Conservation (phyloP, 2,888 invertebrate genomes). For the Polydrusus pterygomalis region DNA sequence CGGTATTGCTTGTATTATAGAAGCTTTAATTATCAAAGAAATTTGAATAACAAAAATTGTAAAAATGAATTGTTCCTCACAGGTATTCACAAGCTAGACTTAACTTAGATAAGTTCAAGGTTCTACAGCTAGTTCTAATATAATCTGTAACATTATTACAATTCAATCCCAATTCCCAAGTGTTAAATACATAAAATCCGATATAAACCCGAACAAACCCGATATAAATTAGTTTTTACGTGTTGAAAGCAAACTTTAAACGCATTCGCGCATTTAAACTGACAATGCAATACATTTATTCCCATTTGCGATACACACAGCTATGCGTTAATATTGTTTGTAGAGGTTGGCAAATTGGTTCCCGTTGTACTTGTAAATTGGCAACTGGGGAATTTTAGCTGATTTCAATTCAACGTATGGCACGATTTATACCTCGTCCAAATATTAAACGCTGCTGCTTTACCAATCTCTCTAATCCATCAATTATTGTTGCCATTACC, state of each 20-base stretch:
- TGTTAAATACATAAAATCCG: conserved; percentile 1
- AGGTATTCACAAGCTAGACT: too few relatives aligned
- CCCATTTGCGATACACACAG: conserved; percentile 49
- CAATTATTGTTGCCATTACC: conserved; percentile 54
- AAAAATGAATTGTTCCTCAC: too few relatives aligned
- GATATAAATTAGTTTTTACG: conserved; percentile 24
- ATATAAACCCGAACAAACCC: too few relatives aligned
- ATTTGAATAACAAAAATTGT: too few relatives aligned
- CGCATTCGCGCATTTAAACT: conserved; percentile 44
- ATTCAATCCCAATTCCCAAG: background rate
- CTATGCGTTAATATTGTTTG: conserved; percentile 54
- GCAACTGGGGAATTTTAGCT: conserved; percentile 50
- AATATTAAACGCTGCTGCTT: conserved; percentile 52
- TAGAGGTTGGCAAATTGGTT: conserved; percentile 54
- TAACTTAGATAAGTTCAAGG: too few relatives aligned
- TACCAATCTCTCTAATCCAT: conserved; percentile 55
- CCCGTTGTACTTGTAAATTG: conserved; percentile 54
- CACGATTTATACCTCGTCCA: conserved; percentile 54
- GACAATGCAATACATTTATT: conserved; percentile 50
- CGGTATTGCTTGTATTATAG: too few relatives aligned
- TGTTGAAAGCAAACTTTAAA: conserved; percentile 33
- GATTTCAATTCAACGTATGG: conserved; percentile 54
- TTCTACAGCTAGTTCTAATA: too few relatives aligned
- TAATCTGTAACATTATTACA: background rate
- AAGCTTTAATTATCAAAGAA: too few relatives aligned